These are phyloP conservation scores for Gonatopus flavifemur DNA, from an alignment of 1,140 invertebrate species.

Conservation along the genomic window DNA sequence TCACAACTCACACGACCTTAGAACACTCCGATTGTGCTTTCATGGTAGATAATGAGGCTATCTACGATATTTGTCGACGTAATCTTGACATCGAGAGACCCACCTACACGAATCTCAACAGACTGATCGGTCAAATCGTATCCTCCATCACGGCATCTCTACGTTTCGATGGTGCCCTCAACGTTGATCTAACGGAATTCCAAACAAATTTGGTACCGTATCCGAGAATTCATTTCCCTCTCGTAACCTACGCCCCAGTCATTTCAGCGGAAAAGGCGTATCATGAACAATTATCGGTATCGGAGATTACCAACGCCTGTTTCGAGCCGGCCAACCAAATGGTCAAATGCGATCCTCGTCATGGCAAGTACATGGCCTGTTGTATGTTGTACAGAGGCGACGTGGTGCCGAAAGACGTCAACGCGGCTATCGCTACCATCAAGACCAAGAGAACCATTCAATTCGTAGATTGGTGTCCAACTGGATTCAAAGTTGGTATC, in stretches of 20 bases:
- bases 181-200: constrained; percentile 29
- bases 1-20: constrained; percentile 67
- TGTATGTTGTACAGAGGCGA: constrained; percentile 68
- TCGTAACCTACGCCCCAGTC: constrained; percentile 29
- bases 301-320: constrained; percentile 59
- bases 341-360: constrained; percentile 65
- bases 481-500: constrained; percentile 64
- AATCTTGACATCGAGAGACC: constrained; percentile 69
- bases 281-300: constrained; percentile 25
- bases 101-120: constrained; percentile 41
- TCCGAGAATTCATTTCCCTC: constrained; percentile 65
- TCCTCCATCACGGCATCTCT: constrained; percentile 65
- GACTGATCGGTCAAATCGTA: constrained; percentile 51
- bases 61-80: constrained; percentile 71
- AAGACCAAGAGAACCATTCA: constrained; percentile 52
- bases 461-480: constrained; percentile 68
- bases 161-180: constrained; percentile 36
- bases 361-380: constrained; percentile 64
- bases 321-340: constrained; percentile 71
- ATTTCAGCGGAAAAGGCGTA: constrained; percentile 55
- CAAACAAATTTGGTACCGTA: constrained; percentile 42
- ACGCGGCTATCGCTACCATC: constrained; percentile 37
- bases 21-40: constrained; percentile 71
- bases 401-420: constrained; percentile 71
- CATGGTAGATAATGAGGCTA: constrained; percentile 74